These are phyloP conservation scores for Cerceris ruficornis DNA, from an alignment of 2,888 invertebrate species.

Conservation along the genomic window DNA sequence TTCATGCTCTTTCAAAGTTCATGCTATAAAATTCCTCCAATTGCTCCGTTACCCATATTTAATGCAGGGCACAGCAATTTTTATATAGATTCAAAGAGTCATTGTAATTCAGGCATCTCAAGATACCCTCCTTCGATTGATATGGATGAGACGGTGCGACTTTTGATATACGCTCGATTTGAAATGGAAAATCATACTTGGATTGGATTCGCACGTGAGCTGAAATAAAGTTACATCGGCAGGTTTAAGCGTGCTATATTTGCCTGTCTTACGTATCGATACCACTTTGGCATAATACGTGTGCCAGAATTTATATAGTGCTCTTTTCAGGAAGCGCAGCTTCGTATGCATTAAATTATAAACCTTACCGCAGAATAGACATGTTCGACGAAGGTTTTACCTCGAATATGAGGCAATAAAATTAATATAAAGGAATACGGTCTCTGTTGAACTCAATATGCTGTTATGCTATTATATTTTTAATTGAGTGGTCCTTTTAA, in stretches of 20 bases:
- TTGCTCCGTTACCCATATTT: neutral
- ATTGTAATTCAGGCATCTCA: constrained; percentile 47
- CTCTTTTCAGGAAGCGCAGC: constrained; percentile 25
- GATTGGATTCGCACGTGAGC: constrained; percentile 79
- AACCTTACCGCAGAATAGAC: constrained; percentile 5
- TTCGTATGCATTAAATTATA: constrained; percentile 42
- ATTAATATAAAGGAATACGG: neutral
- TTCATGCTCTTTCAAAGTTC: too few species aligned
- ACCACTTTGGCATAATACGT: constrained; percentile 49
- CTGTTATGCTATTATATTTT: too few species aligned
- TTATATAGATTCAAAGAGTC: constrained; percentile 37
- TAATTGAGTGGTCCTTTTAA: too few species aligned
- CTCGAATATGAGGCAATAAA: neutral
- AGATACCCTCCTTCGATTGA: constrained; percentile 72
- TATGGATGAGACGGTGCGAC: constrained; percentile 77
- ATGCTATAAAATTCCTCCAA: too few species aligned
- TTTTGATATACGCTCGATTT: constrained; percentile 80
- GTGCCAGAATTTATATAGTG: constrained; percentile 52
- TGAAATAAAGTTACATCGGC: constrained; percentile 74
- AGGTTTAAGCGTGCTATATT: constrained; percentile 41
- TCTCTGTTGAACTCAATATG: too few species aligned
- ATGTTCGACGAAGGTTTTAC: neutral
- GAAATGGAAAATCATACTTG: constrained; percentile 80
- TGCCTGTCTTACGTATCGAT: constrained; percentile 42
- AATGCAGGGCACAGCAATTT: constrained; percentile 29